Evolutionary conservation across 2,888 invertebrate genomes (phyloP), one percentile per base, ranked within the genome.

Genomic region (Tetragonula carbonaria): DNA sequence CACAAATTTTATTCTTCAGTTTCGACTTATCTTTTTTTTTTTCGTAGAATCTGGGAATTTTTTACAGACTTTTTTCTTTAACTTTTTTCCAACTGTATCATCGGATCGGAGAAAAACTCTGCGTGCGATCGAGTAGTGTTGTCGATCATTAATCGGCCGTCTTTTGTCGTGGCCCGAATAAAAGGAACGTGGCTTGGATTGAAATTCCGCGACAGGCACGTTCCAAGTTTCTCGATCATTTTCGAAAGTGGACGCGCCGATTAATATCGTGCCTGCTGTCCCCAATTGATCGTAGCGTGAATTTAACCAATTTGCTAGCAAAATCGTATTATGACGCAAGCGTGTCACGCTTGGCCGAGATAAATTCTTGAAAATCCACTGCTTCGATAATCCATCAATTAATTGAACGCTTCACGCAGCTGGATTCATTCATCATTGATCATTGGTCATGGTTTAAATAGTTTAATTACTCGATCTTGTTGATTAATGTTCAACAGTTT

Each of bases 241-340:
- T 28, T 86, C 80, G 86, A 86, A 86, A 86, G 86, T 80, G 66
- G 78, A 75, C 73, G 70, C 28, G 62, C 80, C 80, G 74, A 83
- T 80, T 86, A 80, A 80, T 78, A 62, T 28, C 75, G 74, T 23
- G 62, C 33, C 23, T n/a, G 68, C 50, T n/a, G 45, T 74, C 45
- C 73, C 21, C 53, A 33, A 2, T 57, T 16, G 51, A 14, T 23
- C 70, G 51, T 33, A 70, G n/a, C 33, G n/a, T 77, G 85, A 59
- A 80, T 80, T 67, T 53, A 63, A 67, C 62, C 74, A 51, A 80
- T 51, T 23, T 50, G 67, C 28, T 74, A 66, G 59, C 16, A 23
- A 66, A 18, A 67, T 4, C 28, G 45, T 62, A 85, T 76, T 38
- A 75, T 28, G 2, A 28, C 28, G 72, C 80, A 80, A 59, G 13